These are phyloP conservation scores for Trissonchulus sp. DNA, from an alignment of 2,888 invertebrate genomes.

Conservation along the genomic window DNA sequence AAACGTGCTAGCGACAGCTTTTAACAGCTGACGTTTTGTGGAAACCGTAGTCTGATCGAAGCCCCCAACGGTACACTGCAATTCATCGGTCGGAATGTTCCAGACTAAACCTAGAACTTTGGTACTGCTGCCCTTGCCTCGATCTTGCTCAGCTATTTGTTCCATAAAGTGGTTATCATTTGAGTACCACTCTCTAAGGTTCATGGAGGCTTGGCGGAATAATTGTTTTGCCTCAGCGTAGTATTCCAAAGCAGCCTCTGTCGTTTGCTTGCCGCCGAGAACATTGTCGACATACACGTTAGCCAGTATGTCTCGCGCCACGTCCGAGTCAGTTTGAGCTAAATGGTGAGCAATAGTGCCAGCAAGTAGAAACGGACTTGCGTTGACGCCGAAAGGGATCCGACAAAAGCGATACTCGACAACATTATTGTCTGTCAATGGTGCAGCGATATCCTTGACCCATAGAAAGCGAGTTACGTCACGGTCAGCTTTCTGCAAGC, in stretches of 20 bases:
- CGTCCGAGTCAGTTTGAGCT: background rate
- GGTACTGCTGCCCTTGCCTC: background rate
- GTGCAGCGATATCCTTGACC: conserved; percentile 14
- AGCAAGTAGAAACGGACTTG: conserved; percentile 35
- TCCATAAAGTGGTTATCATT: background rate
- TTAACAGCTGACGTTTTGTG: conserved; percentile 34
- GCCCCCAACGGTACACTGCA: conserved; percentile 5
- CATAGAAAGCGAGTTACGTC: conserved; percentile 29
- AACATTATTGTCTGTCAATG: conserved; percentile 34
- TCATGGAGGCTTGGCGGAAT: background rate
- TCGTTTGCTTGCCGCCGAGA: background rate
- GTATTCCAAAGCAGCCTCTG: background rate
- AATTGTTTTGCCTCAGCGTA: background rate
- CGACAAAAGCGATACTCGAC: conserved; percentile 35
- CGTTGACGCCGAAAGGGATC: conserved; percentile 38
- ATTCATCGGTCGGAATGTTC: background rate
- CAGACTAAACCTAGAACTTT: conserved; percentile 1
- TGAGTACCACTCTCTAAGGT: conserved; percentile 3
- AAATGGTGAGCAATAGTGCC: conserved; percentile 33
- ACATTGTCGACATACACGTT: conserved; percentile 15
- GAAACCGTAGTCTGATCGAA: too few relatives aligned
- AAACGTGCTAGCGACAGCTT: conserved; percentile 36
- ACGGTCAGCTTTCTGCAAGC: conserved; percentile 33
- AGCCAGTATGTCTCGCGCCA: conserved; percentile 6
- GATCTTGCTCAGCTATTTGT: background rate